Percentiles rank a stretch among this genome's conserved stretches.
Conservation (phyloP, 1,140 invertebrate species). For the Ceratosolen solmsi region DNA sequence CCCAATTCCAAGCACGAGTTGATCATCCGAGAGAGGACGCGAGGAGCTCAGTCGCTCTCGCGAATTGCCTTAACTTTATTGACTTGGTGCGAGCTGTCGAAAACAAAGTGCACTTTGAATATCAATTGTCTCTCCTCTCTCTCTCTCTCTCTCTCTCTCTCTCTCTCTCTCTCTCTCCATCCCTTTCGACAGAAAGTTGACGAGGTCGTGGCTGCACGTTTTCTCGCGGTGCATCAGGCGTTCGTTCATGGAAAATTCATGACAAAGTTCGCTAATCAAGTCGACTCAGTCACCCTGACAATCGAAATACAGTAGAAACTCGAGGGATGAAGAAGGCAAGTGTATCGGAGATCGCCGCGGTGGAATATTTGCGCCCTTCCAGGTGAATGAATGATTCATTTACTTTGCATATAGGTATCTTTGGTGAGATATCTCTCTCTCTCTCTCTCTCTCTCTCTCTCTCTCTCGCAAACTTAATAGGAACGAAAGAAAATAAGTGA, state of each 20-base stretch:
- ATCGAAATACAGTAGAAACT: too few species aligned
- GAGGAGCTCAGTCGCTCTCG: background rate
- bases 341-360: background rate
- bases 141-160: too few species aligned
- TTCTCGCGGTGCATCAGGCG: background rate
- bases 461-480: too few species aligned
- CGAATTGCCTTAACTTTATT: slow-evolving; percentile 31
- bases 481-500: too few species aligned
- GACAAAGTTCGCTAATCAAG: slow-evolving; percentile 37
- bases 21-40: too few species aligned
- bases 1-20: slow-evolving; percentile 34
- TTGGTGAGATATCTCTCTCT: too few species aligned
- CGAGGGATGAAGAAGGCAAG: background rate
- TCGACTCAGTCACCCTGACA: background rate
- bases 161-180: too few species aligned
- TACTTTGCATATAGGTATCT: too few species aligned
- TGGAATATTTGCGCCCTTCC: background rate
- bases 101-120: slow-evolving; percentile 43
- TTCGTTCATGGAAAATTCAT: slow-evolving; percentile 41
- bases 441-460: too few species aligned
- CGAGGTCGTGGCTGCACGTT: background rate
- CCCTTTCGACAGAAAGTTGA: too few species aligned
- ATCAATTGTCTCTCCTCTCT: too few species aligned
- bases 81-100: slow-evolving; percentile 9
- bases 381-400: background rate